Evolutionary conservation across 2,113 vertebrate genomes (phyloP).

Genomic region (Apus apus): DNA sequence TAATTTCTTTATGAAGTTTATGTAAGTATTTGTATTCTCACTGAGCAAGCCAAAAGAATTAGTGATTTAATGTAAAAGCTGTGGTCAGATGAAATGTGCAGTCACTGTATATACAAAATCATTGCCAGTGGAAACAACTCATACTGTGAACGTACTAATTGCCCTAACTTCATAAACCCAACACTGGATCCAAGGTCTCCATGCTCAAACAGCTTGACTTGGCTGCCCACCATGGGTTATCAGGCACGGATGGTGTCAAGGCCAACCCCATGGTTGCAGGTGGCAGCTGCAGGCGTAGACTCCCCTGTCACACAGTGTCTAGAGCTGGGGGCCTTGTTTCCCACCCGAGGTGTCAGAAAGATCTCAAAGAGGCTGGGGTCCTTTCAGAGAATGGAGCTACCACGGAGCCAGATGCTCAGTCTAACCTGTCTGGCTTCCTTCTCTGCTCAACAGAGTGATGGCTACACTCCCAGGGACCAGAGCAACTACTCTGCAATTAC

Average conservation of each 20-base stretch:
- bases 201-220: background rate
- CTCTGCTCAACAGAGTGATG: background rate
- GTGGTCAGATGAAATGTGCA: background rate
- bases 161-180: background rate
- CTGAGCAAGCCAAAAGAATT: conserved; percentile 27
- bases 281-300: background rate
- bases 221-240: background rate
- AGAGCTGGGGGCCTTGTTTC: background rate
- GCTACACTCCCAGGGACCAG: background rate
- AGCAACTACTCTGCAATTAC: fast-evolving
- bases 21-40: conserved; percentile 18
- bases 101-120: conserved; percentile 20
- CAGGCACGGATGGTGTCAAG: fast-evolving
- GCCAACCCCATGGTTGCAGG: background rate
- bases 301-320: background rate
- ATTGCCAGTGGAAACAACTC: conserved; percentile 57
- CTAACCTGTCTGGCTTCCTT: background rate
- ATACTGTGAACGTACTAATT: conserved; percentile 10
- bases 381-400: background rate
- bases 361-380: background rate
- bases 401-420: fast-evolving
- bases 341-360: background rate
- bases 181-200: background rate
- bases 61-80: conserved; percentile 7
- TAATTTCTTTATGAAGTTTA: background rate